phyloP scores from a whole-genome alignment of 2,113 vertebrate genomes.

The Tachysurus fulvidraco region DNA sequence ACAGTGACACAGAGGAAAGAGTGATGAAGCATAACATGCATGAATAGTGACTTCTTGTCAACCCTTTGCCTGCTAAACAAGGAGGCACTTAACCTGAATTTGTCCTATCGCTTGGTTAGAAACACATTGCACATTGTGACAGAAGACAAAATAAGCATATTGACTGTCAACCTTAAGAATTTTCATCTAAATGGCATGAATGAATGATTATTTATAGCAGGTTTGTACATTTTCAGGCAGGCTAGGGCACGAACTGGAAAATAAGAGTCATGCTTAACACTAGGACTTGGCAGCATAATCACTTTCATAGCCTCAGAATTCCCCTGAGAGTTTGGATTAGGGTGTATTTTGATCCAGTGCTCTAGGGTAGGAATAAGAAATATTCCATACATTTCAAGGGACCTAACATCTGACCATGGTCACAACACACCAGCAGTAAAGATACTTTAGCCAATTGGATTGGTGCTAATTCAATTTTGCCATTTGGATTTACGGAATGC shows the following conservation, averaged over 20 bases:
- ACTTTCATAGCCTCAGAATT: not conserved
- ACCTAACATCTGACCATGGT: not conserved
- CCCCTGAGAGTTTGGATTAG: not conserved
- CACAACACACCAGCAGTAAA: not conserved
- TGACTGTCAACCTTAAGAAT: not conserved
- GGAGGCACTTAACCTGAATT: slow-evolving; percentile 61
- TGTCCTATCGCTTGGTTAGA: not conserved
- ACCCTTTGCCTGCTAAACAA: slow-evolving; percentile 40
- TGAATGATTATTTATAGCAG: not conserved
- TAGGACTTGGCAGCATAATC: slow-evolving; percentile 1
- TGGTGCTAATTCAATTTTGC: not conserved
- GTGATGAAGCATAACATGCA: slow-evolving; percentile 27
- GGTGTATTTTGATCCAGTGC: not conserved
- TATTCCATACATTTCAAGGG: not conserved
- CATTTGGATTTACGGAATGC: not conserved
- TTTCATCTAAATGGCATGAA: not conserved
- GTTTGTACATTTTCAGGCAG: not conserved
- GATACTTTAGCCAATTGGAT: not conserved
- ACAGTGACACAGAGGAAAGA: slow-evolving; percentile 19
- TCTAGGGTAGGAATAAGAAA: not conserved
- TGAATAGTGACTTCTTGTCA: slow-evolving; percentile 34
- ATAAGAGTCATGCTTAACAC: not conserved
- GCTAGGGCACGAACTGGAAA: not conserved
- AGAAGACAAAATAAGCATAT: not conserved
- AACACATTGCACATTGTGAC: not conserved